Base-by-base conservation (phyloP, 2,888 invertebrate species). In the Nebria salina region DNA sequence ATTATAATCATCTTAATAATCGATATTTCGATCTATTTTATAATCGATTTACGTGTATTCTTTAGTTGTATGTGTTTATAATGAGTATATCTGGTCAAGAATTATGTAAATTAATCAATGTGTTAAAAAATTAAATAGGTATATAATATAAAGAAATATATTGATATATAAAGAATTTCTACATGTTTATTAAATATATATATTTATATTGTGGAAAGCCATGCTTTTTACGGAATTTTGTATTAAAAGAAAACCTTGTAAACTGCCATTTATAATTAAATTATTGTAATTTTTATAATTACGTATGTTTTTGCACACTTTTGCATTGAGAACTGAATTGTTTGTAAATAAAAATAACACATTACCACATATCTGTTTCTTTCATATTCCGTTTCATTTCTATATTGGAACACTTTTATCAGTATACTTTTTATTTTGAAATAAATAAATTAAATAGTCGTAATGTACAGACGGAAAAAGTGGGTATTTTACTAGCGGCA, bases 21-120 rank as follows among this genome's bases (percentile, higher is more conserved):
- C 54, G 54, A 54, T 54, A 11, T 8, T 54, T 6, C 7, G 4
- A 54, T 54, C 8, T 5, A 54, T 54, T 54, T 54, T 54, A 54
- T 54, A 8, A 54, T 54, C 54, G 54, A 13, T 54, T 54, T 54
- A 54, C 2, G 54, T 54, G 54, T 54, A 5, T 54, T 54, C 54
- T 54, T 54, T 54, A 54, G 82, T 83, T 85, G 84, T 85, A 85
- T 86, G 86, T 88, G 86, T 85, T 86, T 87, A 86, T 86, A 85
- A 87, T 85, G 88, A 88, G 88, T 88, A 87, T 85, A 87, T 88
- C 88, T 88, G 88, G 88, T 88, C 88, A 88, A 54, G 84, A 86
- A 85, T 86, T 85, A 84, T 87, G 85, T 88, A 88, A 86, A 88
- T 86, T 88, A 87, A 87, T 66, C 65, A 20, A 75, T 80, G 80